These are phyloP conservation scores for Caenorhabditis zanzibari DNA, from an alignment of 2,888 invertebrate species.

Conservation along the genomic window DNA sequence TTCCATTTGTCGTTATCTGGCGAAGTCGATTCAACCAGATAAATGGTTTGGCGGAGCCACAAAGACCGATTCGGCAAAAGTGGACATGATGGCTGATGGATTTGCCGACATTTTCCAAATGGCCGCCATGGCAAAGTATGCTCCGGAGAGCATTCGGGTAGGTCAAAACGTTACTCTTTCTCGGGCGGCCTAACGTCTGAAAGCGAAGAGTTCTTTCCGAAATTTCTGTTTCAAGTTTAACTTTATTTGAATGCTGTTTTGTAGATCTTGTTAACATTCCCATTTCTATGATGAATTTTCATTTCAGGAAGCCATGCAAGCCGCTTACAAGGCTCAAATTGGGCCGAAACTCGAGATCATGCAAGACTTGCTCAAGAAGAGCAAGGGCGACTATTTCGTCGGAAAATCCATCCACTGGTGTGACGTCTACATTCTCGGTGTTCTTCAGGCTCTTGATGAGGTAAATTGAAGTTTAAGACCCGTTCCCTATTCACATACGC, in stretches of 20 bases:
- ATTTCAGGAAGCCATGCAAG: slow-evolving; percentile 4
- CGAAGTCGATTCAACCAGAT: slow-evolving; percentile 64
- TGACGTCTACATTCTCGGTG: slow-evolving; percentile 60
- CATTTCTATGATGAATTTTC: too few species aligned
- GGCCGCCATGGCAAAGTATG: slow-evolving; percentile 39
- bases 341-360: slow-evolving; percentile 49
- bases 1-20: slow-evolving; percentile 67
- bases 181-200: too few species aligned
- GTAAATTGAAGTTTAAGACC: too few species aligned
- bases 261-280: too few species aligned
- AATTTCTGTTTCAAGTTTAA: too few species aligned
- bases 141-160: slow-evolving; percentile 41
- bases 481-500: too few species aligned
- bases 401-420: slow-evolving; percentile 67
- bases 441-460: slow-evolving; percentile 54
- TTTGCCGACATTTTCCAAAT: slow-evolving; percentile 59
- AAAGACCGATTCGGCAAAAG: slow-evolving; percentile 65
- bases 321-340: slow-evolving; percentile 21
- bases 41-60: slow-evolving; percentile 69
- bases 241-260: too few species aligned
- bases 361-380: slow-evolving; percentile 55
- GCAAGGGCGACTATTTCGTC: slow-evolving; percentile 64
- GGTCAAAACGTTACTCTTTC: too few species aligned
- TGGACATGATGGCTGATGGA: slow-evolving; percentile 67
- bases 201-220: neutral